A percentile compares a stretch with the other conserved stretches of the same genome.
These are phyloP conservation scores for Ichneumon xanthorius DNA, from an alignment of 2,888 invertebrate species.

Conservation along the genomic window DNA sequence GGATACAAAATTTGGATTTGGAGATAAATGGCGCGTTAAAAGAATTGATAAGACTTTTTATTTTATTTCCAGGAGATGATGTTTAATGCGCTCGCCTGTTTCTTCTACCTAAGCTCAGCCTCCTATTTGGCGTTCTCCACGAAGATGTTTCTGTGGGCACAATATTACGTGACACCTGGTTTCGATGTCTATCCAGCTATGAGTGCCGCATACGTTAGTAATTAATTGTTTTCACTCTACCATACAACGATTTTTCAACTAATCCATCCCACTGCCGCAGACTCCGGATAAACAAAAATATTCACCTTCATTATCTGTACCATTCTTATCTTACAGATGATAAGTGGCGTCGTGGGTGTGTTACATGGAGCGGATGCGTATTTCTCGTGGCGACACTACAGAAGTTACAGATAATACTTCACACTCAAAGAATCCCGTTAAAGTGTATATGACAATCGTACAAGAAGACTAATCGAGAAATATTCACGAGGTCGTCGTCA, in stretches of 20 bases:
- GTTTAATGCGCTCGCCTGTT: slow-evolving; percentile 92
- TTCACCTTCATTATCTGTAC: not conserved
- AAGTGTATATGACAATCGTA: not conserved
- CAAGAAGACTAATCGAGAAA: not conserved
- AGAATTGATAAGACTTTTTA: too few species aligned
- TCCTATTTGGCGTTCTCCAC: slow-evolving; percentile 93
- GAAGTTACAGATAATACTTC: slow-evolving; percentile 86
- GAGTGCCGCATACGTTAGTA: slow-evolving; percentile 94
- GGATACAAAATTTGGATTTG: too few species aligned
- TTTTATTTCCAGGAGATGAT: slow-evolving; percentile 89
- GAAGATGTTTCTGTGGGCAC: slow-evolving; percentile 91
- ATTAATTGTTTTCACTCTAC: slow-evolving; percentile 1
- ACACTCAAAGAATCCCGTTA: not conserved
- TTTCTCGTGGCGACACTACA: slow-evolving; percentile 90
- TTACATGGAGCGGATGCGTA: slow-evolving; percentile 93
- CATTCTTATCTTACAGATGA: slow-evolving; percentile 88
- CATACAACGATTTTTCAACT: not conserved
- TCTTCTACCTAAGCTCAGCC: slow-evolving; percentile 92
- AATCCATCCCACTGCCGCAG: not conserved
- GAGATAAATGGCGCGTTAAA: too few species aligned
- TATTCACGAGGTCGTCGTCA: not conserved
- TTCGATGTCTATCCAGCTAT: slow-evolving; percentile 94
- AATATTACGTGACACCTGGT: slow-evolving; percentile 91
- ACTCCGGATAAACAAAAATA: not conserved
- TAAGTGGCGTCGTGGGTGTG: slow-evolving; percentile 91